Evolutionary conservation across 1,140 invertebrate genomes (phyloP), one percentile per base, ranked within the genome.

Genomic region (Phocides pigmalion): DNA sequence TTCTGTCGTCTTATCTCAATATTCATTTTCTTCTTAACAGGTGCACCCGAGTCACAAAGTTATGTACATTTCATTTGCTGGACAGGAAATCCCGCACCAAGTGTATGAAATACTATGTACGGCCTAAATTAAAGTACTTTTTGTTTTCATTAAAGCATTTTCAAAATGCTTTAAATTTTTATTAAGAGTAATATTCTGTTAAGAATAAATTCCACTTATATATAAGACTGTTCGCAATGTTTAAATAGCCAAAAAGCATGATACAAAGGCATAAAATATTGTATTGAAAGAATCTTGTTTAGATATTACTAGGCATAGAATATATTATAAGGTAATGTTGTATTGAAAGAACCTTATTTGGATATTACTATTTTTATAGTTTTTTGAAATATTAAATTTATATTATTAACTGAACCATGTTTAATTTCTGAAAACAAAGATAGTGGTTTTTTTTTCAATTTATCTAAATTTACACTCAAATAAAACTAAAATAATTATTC

Each of bases 51-150:
- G 94, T 53, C 95, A 96, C 73, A 93, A 93, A 28, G 92, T 87
- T 11, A 89, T 95, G 28, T 96, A 96, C 81, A 94, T 96, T 42
- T 94, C 95, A 0, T 96, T 94, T 64, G 94, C 93, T 0, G 94
- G 95, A 0, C 84, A 93, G 64, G 96, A 96, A 81, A 79, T 95
- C 8, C 87, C 92, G 4, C 93, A 93, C 79, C 86, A 79, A 39
- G 81, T 91, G 1, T 95, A 95, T 76, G 94, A 95, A 90, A 92
- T 94, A 14, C 44, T 91, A 16, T 89, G 86, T 58, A 68, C 70
- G 14, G 76, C 75, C 42, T 90, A 82, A 81, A 16, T 42, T 39
- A n/a, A 61, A 20, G 19, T 51, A 2, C 3, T 12, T 25, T 25
- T 46, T 22, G 5, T 59, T 32, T 12, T 49, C 20, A 47, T 19